phyloP scores from a whole-genome alignment of 2,113 vertebrate species.

The Eupsittula cactorum region DNA sequence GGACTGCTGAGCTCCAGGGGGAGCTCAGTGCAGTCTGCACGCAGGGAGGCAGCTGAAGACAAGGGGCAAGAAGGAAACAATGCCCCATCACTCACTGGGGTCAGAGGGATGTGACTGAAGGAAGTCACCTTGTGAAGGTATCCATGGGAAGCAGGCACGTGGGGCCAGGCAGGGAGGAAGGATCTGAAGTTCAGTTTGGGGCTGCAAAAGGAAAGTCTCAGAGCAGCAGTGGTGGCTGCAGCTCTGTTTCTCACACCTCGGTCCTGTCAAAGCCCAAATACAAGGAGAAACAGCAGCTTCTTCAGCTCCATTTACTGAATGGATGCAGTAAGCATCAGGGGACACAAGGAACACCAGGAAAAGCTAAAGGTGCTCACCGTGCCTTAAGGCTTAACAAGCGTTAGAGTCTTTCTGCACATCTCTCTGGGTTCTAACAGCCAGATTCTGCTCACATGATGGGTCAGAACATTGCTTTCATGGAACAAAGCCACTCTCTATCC shows the following conservation, averaged over 20 bases:
- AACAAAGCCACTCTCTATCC: background rate
- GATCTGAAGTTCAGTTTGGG: background rate
- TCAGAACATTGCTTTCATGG: background rate
- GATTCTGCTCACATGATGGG: background rate
- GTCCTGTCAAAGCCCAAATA: background rate
- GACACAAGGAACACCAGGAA: background rate
- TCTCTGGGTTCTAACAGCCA: background rate
- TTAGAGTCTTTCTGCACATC: background rate
- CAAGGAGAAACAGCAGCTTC: background rate
- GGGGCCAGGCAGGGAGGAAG: background rate
- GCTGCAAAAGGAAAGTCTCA: background rate
- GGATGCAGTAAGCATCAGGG: background rate
- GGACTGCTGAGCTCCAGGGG: background rate
- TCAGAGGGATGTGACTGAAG: background rate
- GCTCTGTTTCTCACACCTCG: accelerated
- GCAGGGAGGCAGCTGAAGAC: background rate
- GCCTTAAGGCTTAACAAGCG: background rate
- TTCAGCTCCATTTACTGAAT: background rate
- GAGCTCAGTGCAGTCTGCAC: background rate
- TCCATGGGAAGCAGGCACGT: accelerated
- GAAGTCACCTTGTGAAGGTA: background rate
- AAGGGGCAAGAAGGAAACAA: background rate
- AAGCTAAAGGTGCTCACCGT: background rate
- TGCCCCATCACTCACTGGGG: accelerated
- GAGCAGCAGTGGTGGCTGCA: background rate